Conservation (phyloP, 30 jellyfish, hydroid and myxozoan species). For the Aurelia aurita complex sp. Pacific region DNA sequence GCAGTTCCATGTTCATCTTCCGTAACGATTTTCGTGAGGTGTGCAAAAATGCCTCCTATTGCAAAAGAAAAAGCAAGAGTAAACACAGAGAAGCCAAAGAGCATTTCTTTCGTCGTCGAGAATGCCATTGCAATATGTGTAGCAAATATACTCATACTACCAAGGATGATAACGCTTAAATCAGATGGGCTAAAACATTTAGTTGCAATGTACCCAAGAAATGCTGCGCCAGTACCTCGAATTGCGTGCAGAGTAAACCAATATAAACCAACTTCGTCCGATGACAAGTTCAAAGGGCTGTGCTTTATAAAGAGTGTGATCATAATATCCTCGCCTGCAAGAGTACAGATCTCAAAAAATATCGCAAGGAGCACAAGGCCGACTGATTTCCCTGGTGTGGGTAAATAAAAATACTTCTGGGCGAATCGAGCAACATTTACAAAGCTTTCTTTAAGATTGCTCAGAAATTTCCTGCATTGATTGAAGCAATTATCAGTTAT, state of each 20-base stretch:
- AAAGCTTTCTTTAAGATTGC: background rate
- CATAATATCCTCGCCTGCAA: conserved; percentile 50
- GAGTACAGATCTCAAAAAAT: conserved; percentile 33
- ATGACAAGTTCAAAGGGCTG: conserved; percentile 38
- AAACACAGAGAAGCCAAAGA: conserved; percentile 15
- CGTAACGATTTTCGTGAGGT: conserved; percentile 46
- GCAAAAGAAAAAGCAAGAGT: conserved; percentile 49
- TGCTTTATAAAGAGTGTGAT: conserved; percentile 25
- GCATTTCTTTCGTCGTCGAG: conserved; percentile 4
- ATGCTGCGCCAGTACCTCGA: conserved; percentile 42
- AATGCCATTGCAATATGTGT: conserved; percentile 24
- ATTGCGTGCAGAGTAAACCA: conserved; percentile 17
- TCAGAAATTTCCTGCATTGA: background rate
- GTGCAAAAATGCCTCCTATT: conserved; percentile 31
- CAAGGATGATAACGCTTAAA: conserved; percentile 22
- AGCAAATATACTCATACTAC: conserved; percentile 39
- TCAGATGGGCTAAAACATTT: conserved; percentile 34
- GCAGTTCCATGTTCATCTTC: conserved; percentile 54
- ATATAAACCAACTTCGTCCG: conserved; percentile 48
- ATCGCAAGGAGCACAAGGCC: conserved; percentile 28
- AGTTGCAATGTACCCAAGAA: conserved; percentile 21
- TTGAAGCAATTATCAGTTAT: background rate
- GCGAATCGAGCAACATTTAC: background rate
- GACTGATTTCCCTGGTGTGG: background rate
- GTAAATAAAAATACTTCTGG: background rate